A percentile compares a stretch with the other conserved stretches of the same genome.
phyloP scores from a whole-genome alignment of 2,797 vertebrate species.

The Microhierax caerulescens region DNA sequence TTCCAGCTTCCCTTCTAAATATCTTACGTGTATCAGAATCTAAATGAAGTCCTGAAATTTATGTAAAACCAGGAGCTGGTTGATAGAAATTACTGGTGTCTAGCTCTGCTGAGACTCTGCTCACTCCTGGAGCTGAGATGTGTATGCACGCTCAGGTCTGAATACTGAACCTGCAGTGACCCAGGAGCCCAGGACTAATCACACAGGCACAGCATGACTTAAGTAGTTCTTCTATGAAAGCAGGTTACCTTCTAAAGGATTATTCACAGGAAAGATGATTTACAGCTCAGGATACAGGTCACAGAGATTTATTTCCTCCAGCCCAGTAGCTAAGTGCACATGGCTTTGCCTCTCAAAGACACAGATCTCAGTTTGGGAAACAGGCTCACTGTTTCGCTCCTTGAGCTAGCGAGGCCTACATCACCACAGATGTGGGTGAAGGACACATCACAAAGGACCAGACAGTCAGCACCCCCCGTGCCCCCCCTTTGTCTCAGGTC shows the following conservation, averaged over 20 bases:
- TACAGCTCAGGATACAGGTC: background rate
- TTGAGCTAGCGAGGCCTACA: background rate
- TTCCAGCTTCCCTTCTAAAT: background rate
- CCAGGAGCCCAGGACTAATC: background rate
- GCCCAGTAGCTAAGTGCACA: background rate
- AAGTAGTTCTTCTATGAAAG: background rate
- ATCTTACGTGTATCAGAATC: background rate
- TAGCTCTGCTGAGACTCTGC: background rate
- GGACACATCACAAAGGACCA: background rate
- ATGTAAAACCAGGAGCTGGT: background rate
- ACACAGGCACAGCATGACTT: background rate
- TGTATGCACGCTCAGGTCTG: background rate
- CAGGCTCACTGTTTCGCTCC: background rate
- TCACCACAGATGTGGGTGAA: background rate
- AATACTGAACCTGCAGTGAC: background rate
- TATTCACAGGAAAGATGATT: slow-evolving; percentile 5
- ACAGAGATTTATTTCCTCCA: background rate
- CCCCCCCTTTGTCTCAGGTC: background rate
- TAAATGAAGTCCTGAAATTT: background rate
- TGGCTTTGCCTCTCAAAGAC: background rate
- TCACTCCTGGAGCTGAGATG: background rate
- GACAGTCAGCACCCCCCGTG: background rate
- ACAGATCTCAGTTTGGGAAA: background rate
- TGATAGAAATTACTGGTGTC: background rate
- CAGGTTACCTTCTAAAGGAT: slow-evolving; percentile 24